Evolutionary conservation across 2,888 invertebrate genomes (phyloP).

Genomic region (Drosophila infuscata): DNA sequence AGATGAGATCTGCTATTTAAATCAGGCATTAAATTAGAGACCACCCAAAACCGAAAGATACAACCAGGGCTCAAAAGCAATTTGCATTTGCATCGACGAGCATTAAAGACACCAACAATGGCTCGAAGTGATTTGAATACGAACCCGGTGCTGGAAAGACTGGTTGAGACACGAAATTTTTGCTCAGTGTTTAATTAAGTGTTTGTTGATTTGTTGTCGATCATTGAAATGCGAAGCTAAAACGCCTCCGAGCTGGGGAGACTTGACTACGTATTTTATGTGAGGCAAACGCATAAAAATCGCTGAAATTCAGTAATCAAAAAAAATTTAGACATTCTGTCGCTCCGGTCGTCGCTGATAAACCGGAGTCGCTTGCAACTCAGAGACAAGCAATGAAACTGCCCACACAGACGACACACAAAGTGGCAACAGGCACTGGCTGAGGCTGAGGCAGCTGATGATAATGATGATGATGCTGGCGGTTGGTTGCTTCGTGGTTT

Average conservation of each 20-base stretch:
- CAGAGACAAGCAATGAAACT: conserved; percentile 75
- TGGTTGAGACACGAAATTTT: conserved; percentile 18
- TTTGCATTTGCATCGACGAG: conserved; percentile 70
- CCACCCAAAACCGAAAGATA: conserved; percentile 54
- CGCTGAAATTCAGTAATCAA: conserved; percentile 81
- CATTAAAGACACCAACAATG: conserved; percentile 38
- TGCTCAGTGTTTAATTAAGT: conserved; percentile 70
- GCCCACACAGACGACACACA: conserved; percentile 75
- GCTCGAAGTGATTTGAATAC: conserved; percentile 46
- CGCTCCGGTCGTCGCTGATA: conserved; percentile 58
- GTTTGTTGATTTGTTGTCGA: conserved; percentile 77
- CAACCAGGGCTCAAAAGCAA: conserved; percentile 56
- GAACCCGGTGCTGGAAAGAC: conserved; percentile 15
- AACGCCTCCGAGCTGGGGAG: conserved; percentile 63
- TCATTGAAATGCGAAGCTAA: conserved; percentile 58
- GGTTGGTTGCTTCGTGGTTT: conserved; percentile 39
- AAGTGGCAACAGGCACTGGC: conserved; percentile 49
- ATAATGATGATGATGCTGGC: conserved; percentile 33
- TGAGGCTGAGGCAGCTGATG: conserved; percentile 1
- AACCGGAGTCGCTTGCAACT: conserved; percentile 72
- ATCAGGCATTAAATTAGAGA: conserved; percentile 49
- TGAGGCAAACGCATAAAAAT: conserved; percentile 69
- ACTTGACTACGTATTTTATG: conserved; percentile 57
- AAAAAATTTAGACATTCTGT: conserved; percentile 79
- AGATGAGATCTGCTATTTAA: conserved; percentile 65